These are phyloP conservation scores for Siniperca obscura DNA, from an alignment of 2,797 vertebrate species.

Conservation along the genomic window DNA sequence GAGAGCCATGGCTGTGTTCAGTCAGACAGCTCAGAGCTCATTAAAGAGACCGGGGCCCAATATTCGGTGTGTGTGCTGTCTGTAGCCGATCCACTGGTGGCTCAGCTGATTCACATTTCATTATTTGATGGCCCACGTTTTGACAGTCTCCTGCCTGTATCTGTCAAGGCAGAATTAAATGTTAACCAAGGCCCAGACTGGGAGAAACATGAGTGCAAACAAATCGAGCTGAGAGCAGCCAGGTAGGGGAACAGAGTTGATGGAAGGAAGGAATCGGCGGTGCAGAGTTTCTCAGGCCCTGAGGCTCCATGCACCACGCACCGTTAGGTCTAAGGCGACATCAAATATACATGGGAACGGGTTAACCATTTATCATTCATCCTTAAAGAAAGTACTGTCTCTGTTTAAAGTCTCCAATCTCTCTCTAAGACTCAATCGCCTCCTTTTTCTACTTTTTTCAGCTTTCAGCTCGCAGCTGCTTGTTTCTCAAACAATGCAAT, in stretches of 20 bases:
- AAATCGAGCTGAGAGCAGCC: conserved; percentile 69
- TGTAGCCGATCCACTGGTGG: conserved; percentile 59
- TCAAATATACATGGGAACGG: conserved; percentile 74
- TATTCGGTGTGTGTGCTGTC: conserved; percentile 52
- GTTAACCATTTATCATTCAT: conserved; percentile 70
- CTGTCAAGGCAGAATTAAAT: conserved; percentile 78
- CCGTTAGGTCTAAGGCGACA: conserved; percentile 55
- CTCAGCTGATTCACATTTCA: conserved; percentile 66
- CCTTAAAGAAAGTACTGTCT: conserved; percentile 49
- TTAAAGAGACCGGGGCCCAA: conserved; percentile 66
- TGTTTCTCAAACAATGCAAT: conserved; percentile 72
- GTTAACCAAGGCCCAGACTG: conserved; percentile 72
- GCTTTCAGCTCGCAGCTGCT: conserved; percentile 49
- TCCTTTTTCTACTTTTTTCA: neutral
- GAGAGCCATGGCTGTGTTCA: conserved; percentile 60
- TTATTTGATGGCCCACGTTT: conserved; percentile 69
- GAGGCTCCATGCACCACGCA: conserved; percentile 27
- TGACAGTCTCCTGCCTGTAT: conserved; percentile 76
- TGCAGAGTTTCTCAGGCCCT: conserved; percentile 34
- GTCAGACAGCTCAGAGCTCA: conserved; percentile 77
- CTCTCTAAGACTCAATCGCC: conserved; percentile 31
- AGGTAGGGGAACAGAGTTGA: conserved; percentile 18
- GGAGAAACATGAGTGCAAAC: conserved; percentile 75
- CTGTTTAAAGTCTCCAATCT: conserved; percentile 41
- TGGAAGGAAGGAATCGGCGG: conserved; percentile 1